Base-by-base conservation (phyloP, 2,888 invertebrate species). In the Ormyrus labotus region DNA sequence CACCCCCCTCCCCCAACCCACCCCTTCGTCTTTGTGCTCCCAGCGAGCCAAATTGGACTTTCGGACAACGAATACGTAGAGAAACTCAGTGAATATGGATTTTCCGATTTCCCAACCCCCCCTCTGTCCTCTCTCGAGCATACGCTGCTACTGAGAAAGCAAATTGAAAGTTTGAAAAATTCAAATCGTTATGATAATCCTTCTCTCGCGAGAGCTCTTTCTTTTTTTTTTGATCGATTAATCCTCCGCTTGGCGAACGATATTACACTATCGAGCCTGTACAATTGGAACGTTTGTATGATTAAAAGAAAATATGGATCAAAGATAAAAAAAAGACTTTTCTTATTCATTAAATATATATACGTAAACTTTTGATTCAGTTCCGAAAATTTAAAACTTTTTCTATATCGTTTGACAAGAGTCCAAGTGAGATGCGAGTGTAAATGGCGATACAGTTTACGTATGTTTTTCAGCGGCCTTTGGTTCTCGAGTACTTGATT, bases 31-130 rank as follows among this genome's bases (percentile, higher is more conserved):
- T 67, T 64, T 65, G 47, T 50, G 47, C 51, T 69, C 64, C 5
- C 19, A 2, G 19, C 58, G 68, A 74, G 58, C 60, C 50, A 60
- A 19, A 61, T 79, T 65, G 51, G 48, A 70, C 61, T 76, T 80
- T 68, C 47, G 57, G 63, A 77, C 72, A 80, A 80, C 75, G 76
- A 71, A 72, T 76, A 67, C 11, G 58, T 65, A 53, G 63, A 68
- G 19, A 55, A 10, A 64, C 55, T 60, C 63, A 69, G 70, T 45
- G 67, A 69, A 73, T 68, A 50, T 70, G 53, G 75, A 78, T 74
- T 78, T 79, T 65, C 55, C 45, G 65, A 53, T 48, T 68, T 73
- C 72, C 51, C 55, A 68, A 58, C 47, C 48, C 67, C 53, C 34
- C 34, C 58, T 67, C 60, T 34, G 34, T 34, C 34, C 34, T 34